Evolutionary conservation across 2,113 vertebrate species (phyloP), one percentile per base, ranked within the genome.

Genomic region (Mirounga angustirostris): DNA sequence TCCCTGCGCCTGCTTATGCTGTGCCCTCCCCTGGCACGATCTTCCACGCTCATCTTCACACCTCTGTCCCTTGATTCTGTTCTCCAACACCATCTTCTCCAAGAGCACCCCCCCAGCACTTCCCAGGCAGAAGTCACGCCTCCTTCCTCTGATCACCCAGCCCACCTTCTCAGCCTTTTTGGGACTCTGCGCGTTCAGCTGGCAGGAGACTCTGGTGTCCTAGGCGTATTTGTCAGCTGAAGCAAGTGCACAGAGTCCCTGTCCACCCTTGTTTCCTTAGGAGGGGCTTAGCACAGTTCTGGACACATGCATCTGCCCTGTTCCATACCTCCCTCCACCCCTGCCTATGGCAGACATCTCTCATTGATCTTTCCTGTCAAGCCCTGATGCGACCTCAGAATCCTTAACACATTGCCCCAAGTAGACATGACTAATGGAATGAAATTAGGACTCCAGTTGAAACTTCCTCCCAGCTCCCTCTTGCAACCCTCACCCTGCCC

Each of bases 231-330:
- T 46, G 33, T 87, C 30, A 56, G 61, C 16, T 18, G 26, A 7
- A 94, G 13, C n/a, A 22, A 73, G 80, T 18, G 28, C 61, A 5
- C n/a, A 4, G 58, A 59, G 33, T 28, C 22, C 71, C 6, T 36
- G 18, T 36, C 36, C 21, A 2, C 50, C 30, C 50, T 12, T 54
- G 33, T 22, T 33, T 40, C 74, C 52, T 43, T 36, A 1, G 0
- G 4, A 0, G 22, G 58, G 40, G 24, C 73, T 76, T 14, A 56
- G n/a, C 83, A 10, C 14, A 43, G 65, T 2, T 16, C 80, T 2
- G 21, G 40, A 3, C 16, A 24, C 43, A 5, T 0, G 3, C 54
- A 26, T 22, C n/a, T 21, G 40, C 28, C 56, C 40, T 2, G 1
- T 59, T 24, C 33, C 33, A 7, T 36, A 3, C 46, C 11, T 26